A percentile compares a stretch with the other conserved stretches of the same genome.
Evolutionary conservation across 2,113 vertebrate genomes (phyloP).

Genomic region (Hemicordylus capensis): DNA sequence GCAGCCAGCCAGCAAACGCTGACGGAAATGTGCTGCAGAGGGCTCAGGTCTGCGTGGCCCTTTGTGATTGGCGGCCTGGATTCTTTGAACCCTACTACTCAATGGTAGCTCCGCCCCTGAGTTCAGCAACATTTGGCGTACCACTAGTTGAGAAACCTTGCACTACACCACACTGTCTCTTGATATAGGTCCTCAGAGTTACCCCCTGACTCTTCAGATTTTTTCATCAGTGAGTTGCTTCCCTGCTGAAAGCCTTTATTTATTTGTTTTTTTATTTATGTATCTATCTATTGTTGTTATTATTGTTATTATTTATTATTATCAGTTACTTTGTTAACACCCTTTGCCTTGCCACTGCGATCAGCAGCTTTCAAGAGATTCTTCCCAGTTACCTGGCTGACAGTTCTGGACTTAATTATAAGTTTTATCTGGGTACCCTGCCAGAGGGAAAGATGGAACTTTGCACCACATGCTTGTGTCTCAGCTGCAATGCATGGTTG

Average conservation of each 20-base stretch:
- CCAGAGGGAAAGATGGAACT: not conserved
- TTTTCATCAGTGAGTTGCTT: not conserved
- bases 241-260: not conserved
- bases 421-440: not conserved
- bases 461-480: accelerated
- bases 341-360: not conserved
- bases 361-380: not conserved
- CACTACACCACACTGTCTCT: not conserved
- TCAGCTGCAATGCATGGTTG: not conserved
- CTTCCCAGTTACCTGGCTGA: not conserved
- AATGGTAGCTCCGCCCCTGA: too few relatives aligned
- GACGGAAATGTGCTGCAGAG: too few relatives aligned
- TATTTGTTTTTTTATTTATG: too few relatives aligned
- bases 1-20: too few relatives aligned
- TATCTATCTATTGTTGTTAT: too few relatives aligned
- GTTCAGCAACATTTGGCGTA: too few relatives aligned
- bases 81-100: too few relatives aligned
- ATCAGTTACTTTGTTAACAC: not conserved
- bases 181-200: not conserved
- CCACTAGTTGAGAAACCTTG: too few relatives aligned
- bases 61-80: too few relatives aligned
- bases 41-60: too few relatives aligned
- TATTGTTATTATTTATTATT: too few relatives aligned
- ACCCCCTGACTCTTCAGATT: not conserved
- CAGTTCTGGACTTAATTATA: not conserved